These are phyloP conservation scores for Alosa alosa DNA, from an alignment of 2,113 vertebrate species.

Conservation along the genomic window DNA sequence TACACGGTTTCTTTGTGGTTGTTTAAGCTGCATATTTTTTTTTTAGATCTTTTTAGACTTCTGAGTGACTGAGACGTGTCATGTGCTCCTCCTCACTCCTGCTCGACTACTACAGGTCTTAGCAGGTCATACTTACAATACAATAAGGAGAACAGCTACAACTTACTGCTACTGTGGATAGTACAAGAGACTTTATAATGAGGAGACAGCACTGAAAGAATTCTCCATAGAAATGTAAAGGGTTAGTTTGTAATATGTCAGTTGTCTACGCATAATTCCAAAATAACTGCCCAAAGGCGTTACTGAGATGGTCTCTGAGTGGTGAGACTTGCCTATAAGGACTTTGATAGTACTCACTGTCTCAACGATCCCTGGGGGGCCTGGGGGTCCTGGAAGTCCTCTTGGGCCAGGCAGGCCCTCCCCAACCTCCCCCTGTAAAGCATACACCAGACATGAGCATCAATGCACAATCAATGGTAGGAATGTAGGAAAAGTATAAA, in stretches of 20 bases:
- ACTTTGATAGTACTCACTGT: constrained; percentile 51
- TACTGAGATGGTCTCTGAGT: no score
- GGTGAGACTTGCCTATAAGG: no score
- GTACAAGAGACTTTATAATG: no score
- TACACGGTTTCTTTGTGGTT: no score
- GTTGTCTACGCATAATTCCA: no score
- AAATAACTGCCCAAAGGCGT: no score
- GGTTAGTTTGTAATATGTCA: no score
- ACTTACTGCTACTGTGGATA: no score
- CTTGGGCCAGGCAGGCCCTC: constrained; percentile 69
- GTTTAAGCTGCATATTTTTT: no score
- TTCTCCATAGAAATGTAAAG: no score
- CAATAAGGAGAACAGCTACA: background rate
- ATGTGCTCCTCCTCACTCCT: background rate
- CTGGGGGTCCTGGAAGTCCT: constrained; percentile 84
- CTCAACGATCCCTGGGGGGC: constrained; percentile 74
- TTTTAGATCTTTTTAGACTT: background rate
- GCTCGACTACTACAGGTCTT: background rate
- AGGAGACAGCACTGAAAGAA: no score
- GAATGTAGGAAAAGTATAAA: background rate
- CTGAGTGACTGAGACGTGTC: background rate
- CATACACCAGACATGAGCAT: constrained; percentile 3
- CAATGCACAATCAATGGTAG: background rate
- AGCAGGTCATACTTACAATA: background rate
- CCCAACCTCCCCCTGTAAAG: constrained; percentile 80